Conservation (phyloP, 37 sponge, comb jelly and placozoan species). For the Beroe forskalii region DNA sequence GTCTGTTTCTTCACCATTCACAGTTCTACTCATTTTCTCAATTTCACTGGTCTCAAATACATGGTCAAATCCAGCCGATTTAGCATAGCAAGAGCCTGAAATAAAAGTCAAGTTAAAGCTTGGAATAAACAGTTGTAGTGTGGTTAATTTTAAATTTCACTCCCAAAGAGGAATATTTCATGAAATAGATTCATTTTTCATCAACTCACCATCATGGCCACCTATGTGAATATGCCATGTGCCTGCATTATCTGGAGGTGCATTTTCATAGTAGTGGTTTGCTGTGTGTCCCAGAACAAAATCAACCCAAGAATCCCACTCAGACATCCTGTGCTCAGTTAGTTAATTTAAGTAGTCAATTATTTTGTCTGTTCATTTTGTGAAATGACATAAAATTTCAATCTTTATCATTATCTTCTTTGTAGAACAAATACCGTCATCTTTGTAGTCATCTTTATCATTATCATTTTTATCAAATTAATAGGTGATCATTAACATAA, state of each 20-base stretch:
- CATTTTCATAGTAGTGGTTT: not conserved
- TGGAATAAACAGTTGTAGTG: not conserved
- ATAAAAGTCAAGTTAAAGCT: not conserved
- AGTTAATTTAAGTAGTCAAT: too few relatives aligned
- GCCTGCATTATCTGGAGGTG: not conserved
- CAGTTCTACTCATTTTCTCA: not conserved
- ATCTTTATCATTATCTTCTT: too few relatives aligned
- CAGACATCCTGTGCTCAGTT: slow-evolving; percentile 13
- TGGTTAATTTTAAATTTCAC: too few relatives aligned
- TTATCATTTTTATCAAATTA: too few relatives aligned
- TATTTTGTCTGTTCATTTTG: too few relatives aligned
- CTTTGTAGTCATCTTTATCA: too few relatives aligned
- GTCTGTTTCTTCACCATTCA: not conserved
- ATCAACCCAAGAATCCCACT: slow-evolving; percentile 33
- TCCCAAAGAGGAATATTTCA: not conserved
- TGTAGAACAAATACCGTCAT: too few relatives aligned
- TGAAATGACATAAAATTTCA: too few relatives aligned
- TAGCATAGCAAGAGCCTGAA: slow-evolving; percentile 27
- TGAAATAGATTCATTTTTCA: not conserved
- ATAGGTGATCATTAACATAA: too few relatives aligned
- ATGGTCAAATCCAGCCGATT: not conserved
- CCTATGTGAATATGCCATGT: slow-evolving; percentile 41
- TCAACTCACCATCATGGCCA: slow-evolving; percentile 39
- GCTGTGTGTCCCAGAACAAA: slow-evolving; percentile 23
- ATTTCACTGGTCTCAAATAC: not conserved